Evolutionary conservation across 23 tunicate genomes (phyloP).

Genomic region (Styela plicata): DNA sequence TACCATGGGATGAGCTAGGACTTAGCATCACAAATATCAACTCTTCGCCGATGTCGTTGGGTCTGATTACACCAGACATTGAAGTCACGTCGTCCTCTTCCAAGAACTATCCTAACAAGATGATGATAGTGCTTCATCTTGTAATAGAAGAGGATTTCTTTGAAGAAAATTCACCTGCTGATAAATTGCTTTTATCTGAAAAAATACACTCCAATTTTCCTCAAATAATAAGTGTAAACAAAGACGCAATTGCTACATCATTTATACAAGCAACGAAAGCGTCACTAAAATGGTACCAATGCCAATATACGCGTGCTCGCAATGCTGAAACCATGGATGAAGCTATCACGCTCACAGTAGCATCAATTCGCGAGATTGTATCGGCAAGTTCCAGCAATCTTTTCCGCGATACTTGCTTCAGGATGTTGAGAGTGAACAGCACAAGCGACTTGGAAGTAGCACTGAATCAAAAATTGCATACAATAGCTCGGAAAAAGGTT

Average conservation of each 20-base stretch:
- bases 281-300: background rate
- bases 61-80: slow-evolving; percentile 11
- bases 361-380: slow-evolving; percentile 19
- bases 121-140: background rate
- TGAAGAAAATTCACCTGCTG: background rate
- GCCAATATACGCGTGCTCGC: background rate
- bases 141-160: background rate
- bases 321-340: background rate
- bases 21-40: background rate
- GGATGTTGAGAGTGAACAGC: background rate
- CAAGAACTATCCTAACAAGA: background rate
- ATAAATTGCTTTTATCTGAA: background rate
- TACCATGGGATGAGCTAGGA: background rate
- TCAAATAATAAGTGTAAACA: background rate
- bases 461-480: background rate
- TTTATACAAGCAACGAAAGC: background rate
- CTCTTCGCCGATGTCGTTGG: background rate
- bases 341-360: slow-evolving; percentile 3
- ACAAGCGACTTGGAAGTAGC: background rate
- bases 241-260: background rate
- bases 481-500: background rate
- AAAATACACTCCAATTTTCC: background rate
- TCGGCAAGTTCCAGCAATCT: background rate
- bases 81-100: background rate
- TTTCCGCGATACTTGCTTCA: slow-evolving; percentile 26